phyloP scores from a whole-genome alignment of 2,797 vertebrate species.

The Onychomys leucogaster region DNA sequence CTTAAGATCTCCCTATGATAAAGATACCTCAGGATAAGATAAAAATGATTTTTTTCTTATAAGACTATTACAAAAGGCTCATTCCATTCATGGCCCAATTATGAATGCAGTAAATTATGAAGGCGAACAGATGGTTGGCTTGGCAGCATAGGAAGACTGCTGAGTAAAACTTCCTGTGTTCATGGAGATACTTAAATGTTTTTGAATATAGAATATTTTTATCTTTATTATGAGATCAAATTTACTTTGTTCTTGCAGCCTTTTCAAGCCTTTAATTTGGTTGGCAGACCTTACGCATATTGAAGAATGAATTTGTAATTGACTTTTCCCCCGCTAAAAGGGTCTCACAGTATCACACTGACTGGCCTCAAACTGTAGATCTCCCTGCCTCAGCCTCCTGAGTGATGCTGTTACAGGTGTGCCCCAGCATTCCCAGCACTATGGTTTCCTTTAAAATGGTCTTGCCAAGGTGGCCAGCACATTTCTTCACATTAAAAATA shows the following conservation, averaged over 20 bases:
- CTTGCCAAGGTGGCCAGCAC: background rate
- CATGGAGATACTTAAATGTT: constrained; percentile 8
- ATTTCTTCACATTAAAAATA: background rate
- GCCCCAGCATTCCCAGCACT: background rate
- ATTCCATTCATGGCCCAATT: background rate
- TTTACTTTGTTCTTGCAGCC: background rate
- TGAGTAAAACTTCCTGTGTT: background rate
- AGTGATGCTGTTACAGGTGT: background rate
- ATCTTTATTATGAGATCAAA: constrained; percentile 66
- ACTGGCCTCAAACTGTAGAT: background rate
- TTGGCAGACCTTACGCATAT: constrained; percentile 33
- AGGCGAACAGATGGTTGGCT: background rate
- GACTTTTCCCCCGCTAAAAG: background rate
- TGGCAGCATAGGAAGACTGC: background rate
- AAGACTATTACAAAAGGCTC: background rate
- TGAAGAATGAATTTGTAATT: background rate
- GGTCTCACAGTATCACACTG: background rate
- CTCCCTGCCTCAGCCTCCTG: background rate
- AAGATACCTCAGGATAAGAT: background rate
- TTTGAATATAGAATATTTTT: background rate
- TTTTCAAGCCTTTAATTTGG: constrained; percentile 56
- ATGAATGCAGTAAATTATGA: background rate
- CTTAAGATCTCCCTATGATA: background rate
- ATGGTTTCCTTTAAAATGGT: background rate
- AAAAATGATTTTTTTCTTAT: constrained; percentile 36